A percentile compares a stretch with the other conserved stretches of the same genome.
Evolutionary conservation across 2,797 vertebrate species (phyloP).

Genomic region (Saxicola maurus): DNA sequence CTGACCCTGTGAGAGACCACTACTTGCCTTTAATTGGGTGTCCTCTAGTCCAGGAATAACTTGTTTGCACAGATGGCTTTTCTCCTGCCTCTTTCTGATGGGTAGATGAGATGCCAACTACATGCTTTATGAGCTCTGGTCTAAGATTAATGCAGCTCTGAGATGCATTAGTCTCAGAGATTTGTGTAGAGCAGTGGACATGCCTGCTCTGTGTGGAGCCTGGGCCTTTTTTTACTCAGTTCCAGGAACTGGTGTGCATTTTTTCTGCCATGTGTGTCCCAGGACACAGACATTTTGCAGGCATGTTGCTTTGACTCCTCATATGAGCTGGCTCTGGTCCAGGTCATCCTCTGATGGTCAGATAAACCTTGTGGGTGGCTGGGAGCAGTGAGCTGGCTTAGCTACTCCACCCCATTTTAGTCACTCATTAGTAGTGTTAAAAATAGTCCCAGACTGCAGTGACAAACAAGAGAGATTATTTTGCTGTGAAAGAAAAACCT

Average conservation of each 20-base stretch:
- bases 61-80: not conserved
- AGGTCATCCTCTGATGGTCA: not conserved
- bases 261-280: not conserved
- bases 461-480: not conserved
- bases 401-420: not conserved
- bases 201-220: not conserved
- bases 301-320: not conserved
- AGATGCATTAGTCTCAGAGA: not conserved
- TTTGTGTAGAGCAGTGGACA: not conserved
- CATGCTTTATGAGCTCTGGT: not conserved
- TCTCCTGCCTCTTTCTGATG: not conserved
- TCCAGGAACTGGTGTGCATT: not conserved
- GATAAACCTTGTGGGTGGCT: constrained; percentile 5
- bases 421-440: constrained; percentile 1
- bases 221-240: not conserved
- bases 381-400: not conserved
- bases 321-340: not conserved
- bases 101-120: not conserved
- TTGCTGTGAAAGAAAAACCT: not conserved
- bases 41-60: not conserved
- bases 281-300: not conserved
- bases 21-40: not conserved
- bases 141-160: not conserved
- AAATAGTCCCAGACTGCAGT: not conserved
- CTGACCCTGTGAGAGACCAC: not conserved